Evolutionary conservation across 2,113 vertebrate species (phyloP).

Genomic region (Otus sunia): DNA sequence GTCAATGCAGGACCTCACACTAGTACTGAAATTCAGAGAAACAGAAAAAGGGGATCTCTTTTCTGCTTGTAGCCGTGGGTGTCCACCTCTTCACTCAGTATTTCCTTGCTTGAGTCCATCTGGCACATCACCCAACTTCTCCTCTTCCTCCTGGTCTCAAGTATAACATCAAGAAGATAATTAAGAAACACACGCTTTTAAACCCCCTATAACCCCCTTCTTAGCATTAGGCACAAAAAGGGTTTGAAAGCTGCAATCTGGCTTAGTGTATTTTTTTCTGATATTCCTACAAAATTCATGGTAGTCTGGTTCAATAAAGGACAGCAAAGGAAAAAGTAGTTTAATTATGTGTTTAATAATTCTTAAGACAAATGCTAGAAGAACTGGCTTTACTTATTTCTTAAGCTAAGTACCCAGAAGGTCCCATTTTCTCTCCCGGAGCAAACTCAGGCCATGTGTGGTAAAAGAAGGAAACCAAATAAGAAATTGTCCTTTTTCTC

Average conservation of each 20-base stretch:
- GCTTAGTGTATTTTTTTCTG: background rate
- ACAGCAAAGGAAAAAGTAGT: background rate
- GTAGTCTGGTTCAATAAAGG: background rate
- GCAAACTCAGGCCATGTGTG: background rate
- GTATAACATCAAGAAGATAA: background rate
- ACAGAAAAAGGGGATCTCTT: background rate
- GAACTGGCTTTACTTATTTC: background rate
- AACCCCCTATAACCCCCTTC: background rate
- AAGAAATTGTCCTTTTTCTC: background rate
- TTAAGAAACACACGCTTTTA: background rate
- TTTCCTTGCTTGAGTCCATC: background rate
- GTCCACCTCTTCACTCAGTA: background rate
- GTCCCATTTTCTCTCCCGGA: background rate
- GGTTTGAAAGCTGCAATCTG: background rate
- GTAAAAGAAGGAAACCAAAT: background rate
- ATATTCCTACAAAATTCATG: background rate
- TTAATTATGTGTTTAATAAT: background rate
- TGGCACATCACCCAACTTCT: background rate
- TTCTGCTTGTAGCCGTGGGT: background rate
- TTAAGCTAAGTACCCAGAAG: background rate
- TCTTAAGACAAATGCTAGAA: background rate
- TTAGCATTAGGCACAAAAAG: background rate
- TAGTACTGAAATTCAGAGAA: background rate
- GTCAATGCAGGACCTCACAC: slow-evolving; percentile 25
- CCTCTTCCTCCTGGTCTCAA: background rate